Evolutionary conservation across 92 coral and sea anemone species (phyloP), one percentile per base, ranked within the genome.

Genomic region (Plumapathes pennacea): DNA sequence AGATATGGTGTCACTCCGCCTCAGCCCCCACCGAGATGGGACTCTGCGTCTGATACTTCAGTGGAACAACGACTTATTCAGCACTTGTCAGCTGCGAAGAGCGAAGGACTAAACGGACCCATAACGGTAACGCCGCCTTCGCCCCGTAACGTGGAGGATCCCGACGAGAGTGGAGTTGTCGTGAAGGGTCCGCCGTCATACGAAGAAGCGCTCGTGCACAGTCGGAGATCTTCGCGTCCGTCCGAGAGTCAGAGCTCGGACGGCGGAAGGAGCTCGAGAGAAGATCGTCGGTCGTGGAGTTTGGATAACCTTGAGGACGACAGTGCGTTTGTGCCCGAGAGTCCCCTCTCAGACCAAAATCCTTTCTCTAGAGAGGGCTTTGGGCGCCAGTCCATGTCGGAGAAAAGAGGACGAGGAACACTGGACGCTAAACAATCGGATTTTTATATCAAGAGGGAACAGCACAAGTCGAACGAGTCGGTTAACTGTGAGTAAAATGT

Each of bases 331-430:
- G 78, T 63, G 48, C 88, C 88, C 0, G 76, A 76, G 5, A 70
- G 81, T 13, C 69, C 85, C 14, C 68, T 84, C 25, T 56, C 61
- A 23, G 80, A 57, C 18, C 58, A 52, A 31, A 90, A 77, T 22
- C 94, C 96, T 13, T 94, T 94, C 58, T 80, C 67, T 4, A 62
- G 99, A 44, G 99, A 94, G 48, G 99, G 90, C 0, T 76, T 84
- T 32, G 99, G 99, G 29, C 85, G 99, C 42, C 84, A 84, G 46
- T 94, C 98, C 40, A 94, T 94, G 96, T 94, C 99, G 25, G 99
- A 94, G 50, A 94, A 94, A 69, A 50, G 96, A 70, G 90, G 85
- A 0, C 78, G 96, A 29, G 89, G 80, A 0, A 72, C 90, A 0
- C 58, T 84, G 50, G 99, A 94, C 52, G 96, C 96, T 12, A 94